Base-by-base conservation (phyloP, 2,888 invertebrate genomes). In the Podabrus alpinus region DNA sequence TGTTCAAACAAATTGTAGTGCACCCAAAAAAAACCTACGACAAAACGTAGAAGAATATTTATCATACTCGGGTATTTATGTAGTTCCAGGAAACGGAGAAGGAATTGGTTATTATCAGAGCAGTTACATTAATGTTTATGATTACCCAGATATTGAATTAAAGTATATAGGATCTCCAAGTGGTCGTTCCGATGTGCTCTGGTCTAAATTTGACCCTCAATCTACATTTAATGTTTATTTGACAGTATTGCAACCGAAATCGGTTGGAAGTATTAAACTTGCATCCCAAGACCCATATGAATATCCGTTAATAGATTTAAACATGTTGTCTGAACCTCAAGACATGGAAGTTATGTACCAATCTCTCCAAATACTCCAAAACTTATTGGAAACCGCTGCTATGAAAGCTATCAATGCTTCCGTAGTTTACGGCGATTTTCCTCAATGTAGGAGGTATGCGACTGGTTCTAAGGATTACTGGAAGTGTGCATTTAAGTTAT, bases 61-160 rank as follows among this genome's bases (percentile, higher is more conserved):
- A 25, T 11, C 59, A 15, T 9, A 19, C 61, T 87, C 88, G 0
- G 86, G 86, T 7, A 76, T 0, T 81, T 90, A 78, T 88, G 90
- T 0, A 87, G 89, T 21, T 13, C 88, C 91, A 0, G 92, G 92
- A 16, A 91, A 90, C 3, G 90, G 90, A 13, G 92, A 92, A 83
- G 91, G 89, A 1, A 88, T 93, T 1, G 92, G 89, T 1, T 92
- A 90, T 80, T 87, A 91, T 7, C 89, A 91, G 84, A 91, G 91
- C 0, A 90, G 91, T 73, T 84, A 89, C 16, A 90, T 91, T 1
- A 81, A 85, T 4, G 90, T 90, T 3, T 82, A 90, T 82, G 89
- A 90, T 75, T 89, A 88, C 80, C 92, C 93, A 0, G 92, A 93
- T 80, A 88, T 93, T 15, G 92, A 93, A 84, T 84, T 92, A 16